phyloP scores from a whole-genome alignment of 2,113 vertebrate species.

The Ginglymostoma cirratum region DNA sequence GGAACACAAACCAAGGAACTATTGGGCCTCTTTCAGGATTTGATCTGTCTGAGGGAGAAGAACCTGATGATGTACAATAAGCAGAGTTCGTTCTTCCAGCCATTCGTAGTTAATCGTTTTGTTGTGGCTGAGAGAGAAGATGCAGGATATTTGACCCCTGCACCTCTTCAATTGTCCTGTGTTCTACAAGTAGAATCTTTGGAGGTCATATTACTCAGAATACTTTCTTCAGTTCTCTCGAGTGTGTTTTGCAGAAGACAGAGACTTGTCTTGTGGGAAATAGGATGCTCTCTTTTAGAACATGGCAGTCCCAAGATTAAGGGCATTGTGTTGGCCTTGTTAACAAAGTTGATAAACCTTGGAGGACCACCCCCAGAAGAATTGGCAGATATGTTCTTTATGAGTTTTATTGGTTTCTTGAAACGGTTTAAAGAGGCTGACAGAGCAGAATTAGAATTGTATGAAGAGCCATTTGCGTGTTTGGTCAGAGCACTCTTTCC shows the following conservation, averaged over 20 bases:
- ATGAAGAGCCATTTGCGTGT: constrained; percentile 64
- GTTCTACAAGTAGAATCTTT: constrained; percentile 70
- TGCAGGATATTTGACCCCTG: constrained; percentile 64
- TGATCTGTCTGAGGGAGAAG: constrained; percentile 59
- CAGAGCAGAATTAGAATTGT: constrained; percentile 51
- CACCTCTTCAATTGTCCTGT: constrained; percentile 61
- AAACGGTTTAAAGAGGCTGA: constrained; percentile 54
- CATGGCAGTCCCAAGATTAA: constrained; percentile 64
- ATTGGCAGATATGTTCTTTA: constrained; percentile 68
- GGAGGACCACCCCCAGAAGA: constrained; percentile 73
- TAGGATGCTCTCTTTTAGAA: constrained; percentile 68
- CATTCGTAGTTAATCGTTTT: constrained; percentile 63
- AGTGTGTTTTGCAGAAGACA: constrained; percentile 69
- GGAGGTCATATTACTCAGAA: constrained; percentile 56
- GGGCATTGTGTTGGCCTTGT: constrained; percentile 58
- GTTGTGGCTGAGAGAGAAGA: constrained; percentile 47
- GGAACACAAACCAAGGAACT: constrained; percentile 68
- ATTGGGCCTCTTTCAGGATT: constrained; percentile 67
- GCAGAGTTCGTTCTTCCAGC: constrained; percentile 58
- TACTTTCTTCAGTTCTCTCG: constrained; percentile 64
- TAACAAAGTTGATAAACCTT: constrained; percentile 67
- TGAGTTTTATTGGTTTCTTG: constrained; percentile 67
- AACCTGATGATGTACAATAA: constrained; percentile 41
- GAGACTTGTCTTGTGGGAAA: constrained; percentile 65
- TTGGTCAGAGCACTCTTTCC: constrained; percentile 69